Conservation (phyloP, 1,140 invertebrate species). For the Panulirus ornatus region DNA sequence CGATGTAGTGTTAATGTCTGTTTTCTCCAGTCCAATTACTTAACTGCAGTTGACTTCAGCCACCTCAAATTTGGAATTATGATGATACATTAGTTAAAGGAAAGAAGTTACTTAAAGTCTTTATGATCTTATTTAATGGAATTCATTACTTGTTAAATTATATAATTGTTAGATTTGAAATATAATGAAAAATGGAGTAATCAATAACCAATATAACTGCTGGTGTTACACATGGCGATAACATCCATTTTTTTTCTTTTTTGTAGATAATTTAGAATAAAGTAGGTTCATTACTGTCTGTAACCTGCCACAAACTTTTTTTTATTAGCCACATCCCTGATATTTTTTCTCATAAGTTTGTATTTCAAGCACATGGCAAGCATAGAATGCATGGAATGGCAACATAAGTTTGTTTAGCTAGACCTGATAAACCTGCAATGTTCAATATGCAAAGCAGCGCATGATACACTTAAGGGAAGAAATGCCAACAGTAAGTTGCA, state of each 20-base stretch:
- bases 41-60: too few species aligned
- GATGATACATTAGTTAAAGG: too few species aligned
- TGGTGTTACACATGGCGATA: conserved; percentile 37
- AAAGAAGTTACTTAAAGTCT: too few species aligned
- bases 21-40: too few species aligned
- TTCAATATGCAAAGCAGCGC: conserved; percentile 37
- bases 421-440: conserved; percentile 28
- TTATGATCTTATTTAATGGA: too few species aligned
- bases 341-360: not conserved
- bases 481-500: conserved; percentile 12
- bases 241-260: not conserved
- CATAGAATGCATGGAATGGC: conserved; percentile 38
- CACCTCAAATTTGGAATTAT: too few species aligned
- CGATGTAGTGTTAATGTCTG: too few species aligned
- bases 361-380: conserved; percentile 31
- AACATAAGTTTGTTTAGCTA: conserved; percentile 22
- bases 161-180: too few species aligned
- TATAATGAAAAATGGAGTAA: not conserved
- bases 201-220: conserved; percentile 28
- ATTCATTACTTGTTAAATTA: too few species aligned
- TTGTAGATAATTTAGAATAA: not conserved
- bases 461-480: conserved; percentile 36
- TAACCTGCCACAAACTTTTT: not conserved
- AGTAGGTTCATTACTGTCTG: not conserved
- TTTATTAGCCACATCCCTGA: conserved; percentile 35